phyloP scores from a whole-genome alignment of 2,888 invertebrate genomes.

The Aphrophora alni region DNA sequence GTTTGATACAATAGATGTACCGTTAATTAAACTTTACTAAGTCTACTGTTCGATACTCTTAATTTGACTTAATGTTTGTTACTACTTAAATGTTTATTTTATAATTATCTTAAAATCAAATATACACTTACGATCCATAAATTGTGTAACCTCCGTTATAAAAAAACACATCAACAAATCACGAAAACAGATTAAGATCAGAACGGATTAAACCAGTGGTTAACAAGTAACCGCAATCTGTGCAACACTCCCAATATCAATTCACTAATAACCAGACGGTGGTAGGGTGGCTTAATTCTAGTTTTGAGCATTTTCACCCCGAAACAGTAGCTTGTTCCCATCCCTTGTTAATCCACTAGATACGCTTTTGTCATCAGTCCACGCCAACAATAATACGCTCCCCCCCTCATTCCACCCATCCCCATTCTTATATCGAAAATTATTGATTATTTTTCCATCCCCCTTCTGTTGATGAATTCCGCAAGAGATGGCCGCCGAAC shows the following conservation, averaged over 20 bases:
- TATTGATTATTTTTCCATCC: constrained; percentile 34
- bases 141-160: too few species aligned
- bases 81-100: too few species aligned
- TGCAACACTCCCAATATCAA: constrained; percentile 34
- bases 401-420: background rate
- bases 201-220: background rate
- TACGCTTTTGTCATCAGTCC: constrained; percentile 36
- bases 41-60: too few species aligned
- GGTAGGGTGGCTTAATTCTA: constrained; percentile 22
- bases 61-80: too few species aligned
- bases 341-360: constrained; percentile 33
- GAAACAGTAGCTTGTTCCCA: constrained; percentile 19
- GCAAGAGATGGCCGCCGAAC: constrained; percentile 17
- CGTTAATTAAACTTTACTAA: too few species aligned
- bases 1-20: too few species aligned
- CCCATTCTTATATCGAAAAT: constrained; percentile 37
- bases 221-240: constrained; percentile 26
- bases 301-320: constrained; percentile 38
- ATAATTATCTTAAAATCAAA: too few species aligned
- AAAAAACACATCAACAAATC: background rate
- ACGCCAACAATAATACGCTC: constrained; percentile 27
- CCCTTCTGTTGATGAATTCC: constrained; percentile 13
- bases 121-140: too few species aligned
- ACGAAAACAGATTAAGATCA: background rate
- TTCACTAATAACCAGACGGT: constrained; percentile 33